Base-by-base conservation (phyloP, 2,113 vertebrate genomes). In the Phyllopteryx taeniolatus region DNA sequence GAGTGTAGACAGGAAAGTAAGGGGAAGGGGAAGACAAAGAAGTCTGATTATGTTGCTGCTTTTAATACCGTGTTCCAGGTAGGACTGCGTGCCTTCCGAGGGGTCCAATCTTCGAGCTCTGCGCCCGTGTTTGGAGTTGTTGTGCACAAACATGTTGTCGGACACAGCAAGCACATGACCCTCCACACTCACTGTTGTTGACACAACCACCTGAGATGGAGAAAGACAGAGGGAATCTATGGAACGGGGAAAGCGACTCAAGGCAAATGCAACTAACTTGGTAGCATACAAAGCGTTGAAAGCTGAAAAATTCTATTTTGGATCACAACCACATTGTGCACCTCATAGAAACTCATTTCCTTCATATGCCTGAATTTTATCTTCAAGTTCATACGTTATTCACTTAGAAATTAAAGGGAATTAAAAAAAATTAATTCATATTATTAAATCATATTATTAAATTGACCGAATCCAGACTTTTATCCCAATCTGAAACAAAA, bases 101-200 rank as follows among this genome's bases (percentile, higher is more conserved):
- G 90, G 89, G 80, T 91, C 90, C 75, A 91, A 78, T 56, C 88
- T 83, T 31, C 90, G 85, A 64, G 90, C 90, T 44, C 89, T 67
- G 53, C 90, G 90, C 22, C 90, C 90, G 44, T 91, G 90, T 87
- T 91, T 98, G 79, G 96, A 98, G 90, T 98, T 98, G 92, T 98
- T 98, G 91, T 98, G 96, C 76, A 98, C 96, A 85, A 98, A 98
- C 96, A 98, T 98, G 86, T 98, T 98, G 91, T 98, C 96, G 19
- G 96, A 98, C 79, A 98, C 96, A 53, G 96, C 95, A 91, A 98
- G 86, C 88, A 98, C 96, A 31, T 98, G 96, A 89, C 96, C 95
- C 82, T 91, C 90, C 68, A 91, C 90, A 39, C 90, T 91, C 70
- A 91, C 90, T 5, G 90, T 91, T 62, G 90, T 91, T 0, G 90